Base-by-base conservation (phyloP, 2,113 vertebrate species). In the Ellobius talpinus region DNA sequence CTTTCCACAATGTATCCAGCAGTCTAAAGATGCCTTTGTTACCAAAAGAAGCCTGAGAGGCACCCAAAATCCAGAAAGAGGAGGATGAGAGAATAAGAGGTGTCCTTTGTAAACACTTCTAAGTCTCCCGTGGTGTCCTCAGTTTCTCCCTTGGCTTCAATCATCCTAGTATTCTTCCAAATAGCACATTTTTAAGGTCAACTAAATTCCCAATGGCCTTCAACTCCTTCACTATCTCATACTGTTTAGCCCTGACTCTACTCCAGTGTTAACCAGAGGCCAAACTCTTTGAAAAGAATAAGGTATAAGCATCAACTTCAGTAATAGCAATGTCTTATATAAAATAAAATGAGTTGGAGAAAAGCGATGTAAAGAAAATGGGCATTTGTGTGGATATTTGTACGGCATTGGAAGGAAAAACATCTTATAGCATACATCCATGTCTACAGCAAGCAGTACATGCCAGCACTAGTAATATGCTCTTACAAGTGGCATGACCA, bases 321-420 rank as follows among this genome's bases (percentile, higher is more conserved):
- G 58, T 42, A 92, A 78, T 1, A 68, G 19, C 58, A 89, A 85
- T 50, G 7, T 77, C 39, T 68, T 50, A 55, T 5, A 78, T 68
- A 79, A 93, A 91, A 89, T 82, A 45, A 55, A 77, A n/a, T 47
- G 58, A 95, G 42, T 2, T 81, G 58, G 6, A 52, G 63, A 89
- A 96, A 89, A 96, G 26, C 63, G 50, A 47, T 55, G 14, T 90
- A 95, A 90, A 87, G n/a, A 95, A 94, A 82, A 61, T 52, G 5
- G 23, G 3, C 10, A 50, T 78, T 13, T 93, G 79, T 63, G 10
- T 73, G 1, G 33, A 4, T 61, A 74, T 65, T 17, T 63, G 72
- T 84, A 73, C 42, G 31, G 16, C 16, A 79, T 1, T 21, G 11
- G 13, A 17, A 91, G 12, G 21, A 74, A 50, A 77, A 55, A 12